Percentiles rank a stretch among this genome's conserved stretches.
Evolutionary conservation across 2,113 vertebrate genomes (phyloP).

Genomic region (Numida meleagris): DNA sequence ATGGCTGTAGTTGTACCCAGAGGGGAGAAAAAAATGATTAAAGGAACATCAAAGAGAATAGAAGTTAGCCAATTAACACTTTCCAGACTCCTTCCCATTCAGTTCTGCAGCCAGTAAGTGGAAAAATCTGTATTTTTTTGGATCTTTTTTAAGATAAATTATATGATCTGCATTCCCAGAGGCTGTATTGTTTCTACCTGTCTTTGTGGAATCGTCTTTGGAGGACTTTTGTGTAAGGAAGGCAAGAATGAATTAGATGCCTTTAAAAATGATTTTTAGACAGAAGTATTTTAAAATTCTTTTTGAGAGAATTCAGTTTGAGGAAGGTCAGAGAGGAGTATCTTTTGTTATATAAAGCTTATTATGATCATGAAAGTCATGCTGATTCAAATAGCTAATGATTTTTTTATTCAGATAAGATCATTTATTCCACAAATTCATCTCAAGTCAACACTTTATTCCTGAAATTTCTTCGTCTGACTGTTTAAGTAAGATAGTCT

Average conservation of each 20-base stretch:
- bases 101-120: not conserved
- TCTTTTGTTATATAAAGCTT: not conserved
- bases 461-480: not conserved
- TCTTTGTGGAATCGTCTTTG: not conserved
- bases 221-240: accelerated
- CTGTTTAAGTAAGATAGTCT: not conserved
- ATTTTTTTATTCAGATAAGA: not conserved
- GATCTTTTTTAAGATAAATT: not conserved
- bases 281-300: not conserved
- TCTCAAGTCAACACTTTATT: not conserved
- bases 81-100: not conserved
- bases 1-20: not conserved
- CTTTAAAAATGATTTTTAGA: not conserved
- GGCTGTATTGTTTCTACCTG: not conserved
- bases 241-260: not conserved
- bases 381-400: not conserved
- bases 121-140: not conserved
- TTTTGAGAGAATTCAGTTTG: not conserved
- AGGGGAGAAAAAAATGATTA: constrained; percentile 29
- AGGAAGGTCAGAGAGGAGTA: not conserved
- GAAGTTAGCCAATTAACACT: constrained; percentile 3
- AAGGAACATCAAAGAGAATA: constrained; percentile 44
- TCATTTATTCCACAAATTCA: not conserved
- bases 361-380: not conserved
- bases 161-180: accelerated